phyloP scores from a whole-genome alignment of 2,113 vertebrate genomes.

The Sialia sialis region DNA sequence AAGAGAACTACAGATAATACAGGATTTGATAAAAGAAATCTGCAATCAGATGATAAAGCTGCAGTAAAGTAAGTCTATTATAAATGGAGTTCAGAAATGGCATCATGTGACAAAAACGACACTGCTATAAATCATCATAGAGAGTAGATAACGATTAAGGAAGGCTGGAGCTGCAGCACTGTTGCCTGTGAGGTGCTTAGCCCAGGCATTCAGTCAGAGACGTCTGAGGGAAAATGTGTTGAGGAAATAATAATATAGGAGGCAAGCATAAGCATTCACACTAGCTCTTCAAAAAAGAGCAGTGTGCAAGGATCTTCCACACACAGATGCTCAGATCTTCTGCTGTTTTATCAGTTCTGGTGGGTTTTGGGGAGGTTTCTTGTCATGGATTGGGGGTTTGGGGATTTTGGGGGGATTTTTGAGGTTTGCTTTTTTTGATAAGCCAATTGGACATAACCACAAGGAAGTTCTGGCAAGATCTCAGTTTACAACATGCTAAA shows the following conservation, averaged over 20 bases:
- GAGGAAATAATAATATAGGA: background rate
- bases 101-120: background rate
- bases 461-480: background rate
- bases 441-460: background rate
- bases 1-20: background rate
- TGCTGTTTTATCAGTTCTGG: background rate
- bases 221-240: background rate
- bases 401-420: background rate
- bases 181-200: background rate
- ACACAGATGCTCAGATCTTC: background rate
- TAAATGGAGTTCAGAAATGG: background rate
- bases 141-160: background rate
- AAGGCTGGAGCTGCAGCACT: background rate
- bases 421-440: background rate
- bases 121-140: background rate
- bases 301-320: background rate
- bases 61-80: background rate
- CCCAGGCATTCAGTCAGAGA: background rate
- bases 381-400: fast-evolving
- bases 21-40: background rate
- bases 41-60: background rate
- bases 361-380: background rate
- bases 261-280: background rate
- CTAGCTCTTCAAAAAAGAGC: background rate
- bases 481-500: background rate